Evolutionary conservation across 2,888 invertebrate species (phyloP).

Genomic region (Eurytoma adleriae): DNA sequence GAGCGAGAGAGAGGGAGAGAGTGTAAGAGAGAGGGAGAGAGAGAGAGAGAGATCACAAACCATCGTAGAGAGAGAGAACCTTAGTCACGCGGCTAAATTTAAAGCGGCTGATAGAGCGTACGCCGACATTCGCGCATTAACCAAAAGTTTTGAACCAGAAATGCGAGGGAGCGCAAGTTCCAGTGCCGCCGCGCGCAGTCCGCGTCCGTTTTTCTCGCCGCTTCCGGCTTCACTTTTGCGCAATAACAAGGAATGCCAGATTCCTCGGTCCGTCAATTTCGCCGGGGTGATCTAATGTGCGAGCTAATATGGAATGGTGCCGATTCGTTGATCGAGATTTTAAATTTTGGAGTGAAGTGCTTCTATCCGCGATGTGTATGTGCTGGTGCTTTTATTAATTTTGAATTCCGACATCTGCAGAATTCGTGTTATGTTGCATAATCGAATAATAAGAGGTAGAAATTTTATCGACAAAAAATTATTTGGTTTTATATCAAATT

Average conservation of each 20-base stretch:
- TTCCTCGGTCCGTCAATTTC: neutral
- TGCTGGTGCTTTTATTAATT: too few relatives aligned
- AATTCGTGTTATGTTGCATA: too few relatives aligned
- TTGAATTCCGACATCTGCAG: too few relatives aligned
- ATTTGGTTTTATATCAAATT: too few relatives aligned
- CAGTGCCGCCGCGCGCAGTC: neutral
- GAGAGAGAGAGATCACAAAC: neutral
- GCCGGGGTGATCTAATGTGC: neutral
- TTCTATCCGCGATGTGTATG: too few relatives aligned
- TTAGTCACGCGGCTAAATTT: conserved; percentile 67
- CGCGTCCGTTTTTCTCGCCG: neutral
- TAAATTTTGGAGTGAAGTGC: too few relatives aligned
- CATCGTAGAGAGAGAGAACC: conserved; percentile 18
- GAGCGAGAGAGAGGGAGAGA: conserved; percentile 23
- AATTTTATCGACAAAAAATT: too few relatives aligned
- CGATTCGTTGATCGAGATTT: too few relatives aligned
- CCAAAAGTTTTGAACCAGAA: conserved; percentile 20
- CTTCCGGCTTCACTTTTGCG: too few relatives aligned
- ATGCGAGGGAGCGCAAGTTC: conserved; percentile 1
- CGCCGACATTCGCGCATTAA: conserved; percentile 16
- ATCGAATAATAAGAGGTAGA: too few relatives aligned
- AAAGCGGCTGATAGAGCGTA: conserved; percentile 52
- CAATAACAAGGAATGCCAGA: too few relatives aligned
- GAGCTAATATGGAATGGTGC: too few relatives aligned
- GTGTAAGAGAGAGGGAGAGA: neutral